Percentiles rank a stretch among this genome's conserved stretches.
These are phyloP conservation scores for Microctonus brassicae DNA, from an alignment of 2,888 invertebrate genomes.

Conservation along the genomic window DNA sequence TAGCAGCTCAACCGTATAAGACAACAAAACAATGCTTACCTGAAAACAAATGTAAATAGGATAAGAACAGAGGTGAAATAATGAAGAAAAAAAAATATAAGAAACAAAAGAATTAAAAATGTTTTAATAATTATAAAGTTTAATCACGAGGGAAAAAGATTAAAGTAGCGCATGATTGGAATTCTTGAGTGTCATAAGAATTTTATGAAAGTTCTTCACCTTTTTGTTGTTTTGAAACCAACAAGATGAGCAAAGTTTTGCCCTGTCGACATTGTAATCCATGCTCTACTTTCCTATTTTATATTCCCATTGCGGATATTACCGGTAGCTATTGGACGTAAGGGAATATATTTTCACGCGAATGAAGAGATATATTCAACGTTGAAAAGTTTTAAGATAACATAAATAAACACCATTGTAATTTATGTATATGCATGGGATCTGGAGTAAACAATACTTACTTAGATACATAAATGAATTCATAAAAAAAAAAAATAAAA, in stretches of 20 bases:
- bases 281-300: conserved; percentile 16
- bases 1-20: not conserved
- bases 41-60: conserved; percentile 48
- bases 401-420: conserved; percentile 8
- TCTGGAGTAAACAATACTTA: not conserved
- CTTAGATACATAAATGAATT: not conserved
- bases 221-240: conserved; percentile 18
- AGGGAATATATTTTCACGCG: conserved; percentile 6
- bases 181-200: conserved; percentile 23
- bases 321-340: conserved; percentile 8
- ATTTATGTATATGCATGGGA: not conserved
- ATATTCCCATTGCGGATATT: conserved; percentile 11
- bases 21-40: conserved; percentile 49
- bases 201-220: conserved; percentile 16
- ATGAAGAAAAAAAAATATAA: not conserved
- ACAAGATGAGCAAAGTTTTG: conserved; percentile 26
- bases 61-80: conserved; percentile 2
- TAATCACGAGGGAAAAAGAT: conserved; percentile 23
- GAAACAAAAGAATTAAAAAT: conserved; percentile 5
- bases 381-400: conserved; percentile 5
- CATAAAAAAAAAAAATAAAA: not conserved
- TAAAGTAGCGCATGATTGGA: conserved; percentile 31
- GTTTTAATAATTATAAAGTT: conserved; percentile 30
- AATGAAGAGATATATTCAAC: conserved; percentile 14
- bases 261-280: conserved; percentile 17